Percentiles rank a stretch among this genome's conserved stretches.
Conservation (phyloP, 2,888 invertebrate genomes). For the Vandiemenella viatica region DNA sequence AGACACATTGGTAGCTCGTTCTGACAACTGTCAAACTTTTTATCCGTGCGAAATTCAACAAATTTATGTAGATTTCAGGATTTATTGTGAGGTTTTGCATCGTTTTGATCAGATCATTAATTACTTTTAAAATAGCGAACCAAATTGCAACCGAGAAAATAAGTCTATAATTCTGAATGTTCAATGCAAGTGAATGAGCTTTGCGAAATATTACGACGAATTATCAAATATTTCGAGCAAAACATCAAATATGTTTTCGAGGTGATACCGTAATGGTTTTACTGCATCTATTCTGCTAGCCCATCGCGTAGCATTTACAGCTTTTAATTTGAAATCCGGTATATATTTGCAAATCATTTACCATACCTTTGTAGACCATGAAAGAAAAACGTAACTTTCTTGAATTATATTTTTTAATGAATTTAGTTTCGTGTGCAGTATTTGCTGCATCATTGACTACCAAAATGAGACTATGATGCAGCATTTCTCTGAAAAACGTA, state of each 20-base stretch:
- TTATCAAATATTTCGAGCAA: slow-evolving; percentile 16
- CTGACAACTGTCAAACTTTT: slow-evolving; percentile 17
- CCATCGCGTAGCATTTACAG: not conserved
- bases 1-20: slow-evolving; percentile 16
- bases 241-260: slow-evolving; percentile 7
- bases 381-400: not conserved
- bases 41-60: slow-evolving; percentile 15
- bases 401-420: not conserved
- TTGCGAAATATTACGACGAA: slow-evolving; percentile 10
- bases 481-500: too few species aligned
- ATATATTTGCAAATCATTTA: slow-evolving; percentile 14
- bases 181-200: slow-evolving; percentile 14
- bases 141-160: slow-evolving; percentile 13
- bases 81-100: slow-evolving; percentile 19
- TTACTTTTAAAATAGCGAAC: slow-evolving; percentile 11
- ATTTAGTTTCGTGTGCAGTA: too few species aligned
- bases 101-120: slow-evolving; percentile 17
- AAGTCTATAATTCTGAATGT: slow-evolving; percentile 8
- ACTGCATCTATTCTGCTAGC: slow-evolving; percentile 10
- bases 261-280: slow-evolving; percentile 9
- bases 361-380: slow-evolving; percentile 5
- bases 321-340: slow-evolving; percentile 17
- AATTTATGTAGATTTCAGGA: slow-evolving; percentile 17
- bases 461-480: too few species aligned
- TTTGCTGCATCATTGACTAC: too few species aligned